Base-by-base conservation (phyloP, 2,888 invertebrate genomes). In the Trissolcus japonicus region DNA sequence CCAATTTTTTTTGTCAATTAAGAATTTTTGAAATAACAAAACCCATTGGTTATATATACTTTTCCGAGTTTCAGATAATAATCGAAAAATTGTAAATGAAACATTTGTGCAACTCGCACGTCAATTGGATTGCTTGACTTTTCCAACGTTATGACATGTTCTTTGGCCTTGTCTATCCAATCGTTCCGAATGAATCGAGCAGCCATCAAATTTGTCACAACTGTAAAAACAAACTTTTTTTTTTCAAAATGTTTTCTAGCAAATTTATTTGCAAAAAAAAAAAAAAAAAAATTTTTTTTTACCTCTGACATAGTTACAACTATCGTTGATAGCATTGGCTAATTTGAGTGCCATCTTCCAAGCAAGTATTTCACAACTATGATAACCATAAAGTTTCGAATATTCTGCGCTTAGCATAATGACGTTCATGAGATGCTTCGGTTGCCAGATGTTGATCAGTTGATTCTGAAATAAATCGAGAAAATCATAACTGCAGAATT, bases 321-420 rank as follows among this genome's bases (percentile, higher is more conserved):
- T 25, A 74, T 87, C 80, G 25, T 84, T 59, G 2, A 85, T 56
- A 62, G 80, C 76, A 4, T 54, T 57, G 4, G 88, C 86, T 48
- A 89, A 76, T 59, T 82, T 82, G 65, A 84, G 81, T 4, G 84
- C 85, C 41, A 89, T 61, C 54, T 78, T 82, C 88, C 88, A 89
- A 57, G 80, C 79, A 17, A 80, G 76, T 54, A 77, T 74, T 80
- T 88, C 89, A 53, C 84, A 82, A 13, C 76, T 62, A 60, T 83
- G 78, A 61, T 85, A 87, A 56, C 83, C 80, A 71, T 86, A 84
- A 4, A 89, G 79, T 17, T 83, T 82, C 14, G 84, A 81, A 71
- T 87, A 88, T 82, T 89, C 88, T 3, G 83, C 87, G 53, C 84
- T 85, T 41, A 84, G 80, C 60, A 84, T 82, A n/a, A 87, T 79